These are phyloP conservation scores for Metaphire vulgaris DNA, from an alignment of 1,140 invertebrate genomes.

Conservation along the genomic window DNA sequence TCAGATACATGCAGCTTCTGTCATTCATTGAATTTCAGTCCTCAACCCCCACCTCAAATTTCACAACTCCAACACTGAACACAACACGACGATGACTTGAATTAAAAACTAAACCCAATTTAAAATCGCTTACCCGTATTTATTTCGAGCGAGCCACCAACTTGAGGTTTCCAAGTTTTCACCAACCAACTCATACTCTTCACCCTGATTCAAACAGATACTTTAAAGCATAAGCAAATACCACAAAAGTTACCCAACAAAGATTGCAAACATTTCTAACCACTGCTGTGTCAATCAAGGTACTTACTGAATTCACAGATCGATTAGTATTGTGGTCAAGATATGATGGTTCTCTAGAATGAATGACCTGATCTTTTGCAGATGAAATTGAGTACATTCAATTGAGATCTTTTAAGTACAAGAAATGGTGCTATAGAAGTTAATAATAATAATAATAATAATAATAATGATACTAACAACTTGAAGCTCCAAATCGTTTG, in stretches of 20 bases:
- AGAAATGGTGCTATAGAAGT: neutral
- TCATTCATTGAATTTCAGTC: neutral
- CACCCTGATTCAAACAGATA: conserved; percentile 5
- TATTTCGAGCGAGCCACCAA: conserved; percentile 13
- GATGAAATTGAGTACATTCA: neutral
- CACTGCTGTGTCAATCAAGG: too few species aligned
- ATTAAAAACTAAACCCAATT: neutral
- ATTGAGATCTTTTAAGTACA: neutral
- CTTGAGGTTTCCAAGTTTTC: neutral
- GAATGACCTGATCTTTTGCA: too few species aligned
- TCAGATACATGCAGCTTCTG: neutral
- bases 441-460: neutral
- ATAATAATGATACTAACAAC: neutral
- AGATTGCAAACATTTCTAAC: too few species aligned
- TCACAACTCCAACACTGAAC: neutral
- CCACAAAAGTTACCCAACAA: neutral
- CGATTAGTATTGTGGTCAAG: neutral
- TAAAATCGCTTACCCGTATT: neutral
- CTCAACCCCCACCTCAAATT: neutral
- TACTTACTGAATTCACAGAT: too few species aligned
- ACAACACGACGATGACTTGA: neutral
- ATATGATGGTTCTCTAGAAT: neutral
- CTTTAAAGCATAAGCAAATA: neutral
- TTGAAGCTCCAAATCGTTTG: neutral
- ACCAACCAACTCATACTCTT: conserved; percentile 14